phyloP scores from a whole-genome alignment of 2,888 invertebrate species.

The Drosophila multiciliata region DNA sequence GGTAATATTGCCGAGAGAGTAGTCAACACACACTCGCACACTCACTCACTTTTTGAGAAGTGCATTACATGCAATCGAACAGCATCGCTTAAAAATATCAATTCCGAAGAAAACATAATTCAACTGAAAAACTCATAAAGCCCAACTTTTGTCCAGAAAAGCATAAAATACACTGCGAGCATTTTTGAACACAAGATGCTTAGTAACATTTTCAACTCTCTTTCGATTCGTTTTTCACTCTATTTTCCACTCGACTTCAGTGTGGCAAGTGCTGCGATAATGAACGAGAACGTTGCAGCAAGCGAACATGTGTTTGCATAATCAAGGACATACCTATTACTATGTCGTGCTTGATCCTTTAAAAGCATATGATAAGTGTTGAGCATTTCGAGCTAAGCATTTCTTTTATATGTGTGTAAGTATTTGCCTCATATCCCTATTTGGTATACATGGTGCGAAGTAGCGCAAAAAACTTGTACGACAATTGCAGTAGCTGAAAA shows the following conservation, averaged over 20 bases:
- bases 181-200: slow-evolving; percentile 4
- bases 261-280: slow-evolving; percentile 24
- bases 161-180: slow-evolving; percentile 45
- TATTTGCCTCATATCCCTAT: slow-evolving; percentile 27
- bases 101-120: slow-evolving; percentile 7
- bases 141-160: slow-evolving; percentile 12
- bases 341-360: slow-evolving; percentile 53
- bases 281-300: slow-evolving; percentile 31
- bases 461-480: slow-evolving; percentile 82
- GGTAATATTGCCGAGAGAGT: slow-evolving; percentile 74
- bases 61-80: slow-evolving; percentile 61
- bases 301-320: slow-evolving; percentile 65
- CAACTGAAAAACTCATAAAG: slow-evolving; percentile 27
- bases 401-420: not conserved
- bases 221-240: not conserved
- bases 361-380: slow-evolving; percentile 52
- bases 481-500: slow-evolving; percentile 42
- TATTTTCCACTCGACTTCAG: not conserved
- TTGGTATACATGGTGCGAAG: slow-evolving; percentile 77
- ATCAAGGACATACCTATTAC: slow-evolving; percentile 38
- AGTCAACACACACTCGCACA: slow-evolving; percentile 19
- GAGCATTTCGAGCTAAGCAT: slow-evolving; percentile 23
- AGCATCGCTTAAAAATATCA: slow-evolving; percentile 30
- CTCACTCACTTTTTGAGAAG: slow-evolving; percentile 26
- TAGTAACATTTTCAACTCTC: slow-evolving; percentile 15